These are phyloP conservation scores for Aldabrachelys gigantea DNA, from an alignment of 2,113 vertebrate genomes.

Conservation along the genomic window DNA sequence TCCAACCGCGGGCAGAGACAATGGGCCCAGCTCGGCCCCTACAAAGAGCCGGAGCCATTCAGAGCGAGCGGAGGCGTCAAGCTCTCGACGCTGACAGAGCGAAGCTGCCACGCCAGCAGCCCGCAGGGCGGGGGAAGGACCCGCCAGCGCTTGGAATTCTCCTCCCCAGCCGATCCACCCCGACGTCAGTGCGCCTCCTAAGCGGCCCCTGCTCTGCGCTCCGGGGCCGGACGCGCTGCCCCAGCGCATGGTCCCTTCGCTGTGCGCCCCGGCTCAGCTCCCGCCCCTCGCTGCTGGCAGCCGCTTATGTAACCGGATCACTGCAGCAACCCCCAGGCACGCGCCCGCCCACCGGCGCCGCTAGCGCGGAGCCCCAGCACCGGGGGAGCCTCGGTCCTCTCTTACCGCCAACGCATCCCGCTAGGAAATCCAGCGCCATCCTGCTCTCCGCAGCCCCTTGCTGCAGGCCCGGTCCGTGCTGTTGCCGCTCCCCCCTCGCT, in stretches of 20 bases:
- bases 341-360: no score
- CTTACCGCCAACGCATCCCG: slow-evolving; percentile 93
- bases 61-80: not conserved
- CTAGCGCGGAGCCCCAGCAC: not conserved
- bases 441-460: not conserved
- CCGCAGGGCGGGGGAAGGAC: not conserved
- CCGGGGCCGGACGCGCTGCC: not conserved
- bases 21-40: not conserved
- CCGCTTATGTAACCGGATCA: not conserved
- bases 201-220: not conserved
- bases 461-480: not conserved
- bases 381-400: no score
- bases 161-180: no score
- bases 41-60: not conserved
- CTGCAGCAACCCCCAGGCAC: not conserved
- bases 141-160: not conserved
- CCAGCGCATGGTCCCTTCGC: not conserved
- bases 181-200: not conserved
- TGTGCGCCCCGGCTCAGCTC: not conserved
- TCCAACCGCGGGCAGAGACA: not conserved
- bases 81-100: not conserved
- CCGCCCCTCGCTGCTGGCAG: not conserved
- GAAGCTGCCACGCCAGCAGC: not conserved
- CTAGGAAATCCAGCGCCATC: slow-evolving; percentile 91
- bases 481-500: not conserved